phyloP scores from a whole-genome alignment of 37 sponge, comb jelly and placozoan species.

The Petrosia ficiformis region DNA sequence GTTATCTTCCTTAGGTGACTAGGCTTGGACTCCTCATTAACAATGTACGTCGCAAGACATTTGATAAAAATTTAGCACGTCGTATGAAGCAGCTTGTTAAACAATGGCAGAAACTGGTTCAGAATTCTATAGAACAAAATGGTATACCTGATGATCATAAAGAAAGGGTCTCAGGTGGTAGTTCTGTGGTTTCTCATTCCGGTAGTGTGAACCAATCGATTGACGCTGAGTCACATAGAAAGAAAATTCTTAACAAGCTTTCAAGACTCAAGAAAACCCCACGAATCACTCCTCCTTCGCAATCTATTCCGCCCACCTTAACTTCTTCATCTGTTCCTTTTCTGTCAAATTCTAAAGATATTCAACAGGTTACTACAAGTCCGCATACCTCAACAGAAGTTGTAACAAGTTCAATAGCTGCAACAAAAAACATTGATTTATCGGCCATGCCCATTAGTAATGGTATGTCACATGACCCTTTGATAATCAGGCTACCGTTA shows the following conservation, averaged over 20 bases:
- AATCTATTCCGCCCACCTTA: too few species aligned
- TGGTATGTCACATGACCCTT: too few species aligned
- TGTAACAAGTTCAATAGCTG: too few species aligned
- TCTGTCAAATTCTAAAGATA: too few species aligned
- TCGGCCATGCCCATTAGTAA: too few species aligned
- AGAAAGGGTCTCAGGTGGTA: background rate
- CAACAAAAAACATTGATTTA: too few species aligned
- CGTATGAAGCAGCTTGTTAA: constrained; percentile 71
- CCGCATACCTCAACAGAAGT: too few species aligned
- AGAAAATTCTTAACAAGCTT: too few species aligned
- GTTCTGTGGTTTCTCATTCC: background rate
- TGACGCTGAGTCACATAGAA: background rate
- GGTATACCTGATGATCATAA: constrained; percentile 11
- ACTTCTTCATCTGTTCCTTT: too few species aligned
- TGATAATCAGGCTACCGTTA: too few species aligned
- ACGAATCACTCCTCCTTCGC: background rate
- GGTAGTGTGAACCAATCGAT: background rate
- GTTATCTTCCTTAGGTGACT: constrained; percentile 27
- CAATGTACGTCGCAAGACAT: constrained; percentile 35
- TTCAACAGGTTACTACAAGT: too few species aligned
- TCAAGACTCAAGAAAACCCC: too few species aligned
- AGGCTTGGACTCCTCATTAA: constrained; percentile 71
- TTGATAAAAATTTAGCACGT: constrained; percentile 46
- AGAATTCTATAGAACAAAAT: constrained; percentile 8
- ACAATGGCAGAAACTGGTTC: constrained; percentile 64